Conservation (phyloP, 2,888 invertebrate species). For the Drosophila flavopinicola region DNA sequence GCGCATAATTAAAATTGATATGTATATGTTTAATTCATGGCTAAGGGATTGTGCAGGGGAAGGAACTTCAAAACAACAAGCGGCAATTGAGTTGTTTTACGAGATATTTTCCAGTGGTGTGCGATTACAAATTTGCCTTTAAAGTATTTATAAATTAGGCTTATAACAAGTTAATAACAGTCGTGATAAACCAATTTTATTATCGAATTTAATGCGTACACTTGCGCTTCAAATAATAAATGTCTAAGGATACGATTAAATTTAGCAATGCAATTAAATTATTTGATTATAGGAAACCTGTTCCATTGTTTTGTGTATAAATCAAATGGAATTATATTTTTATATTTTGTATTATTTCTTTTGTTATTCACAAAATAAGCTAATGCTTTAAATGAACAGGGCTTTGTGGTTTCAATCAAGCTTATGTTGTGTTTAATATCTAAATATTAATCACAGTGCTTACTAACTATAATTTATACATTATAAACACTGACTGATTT, state of each 20-base stretch:
- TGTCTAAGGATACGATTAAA: conserved; percentile 2
- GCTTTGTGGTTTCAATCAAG: too few species aligned
- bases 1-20: conserved; percentile 76
- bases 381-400: background rate
- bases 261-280: background rate
- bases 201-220: conserved; percentile 7
- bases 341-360: background rate
- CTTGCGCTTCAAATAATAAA: conserved; percentile 14
- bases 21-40: conserved; percentile 56
- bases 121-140: conserved; percentile 3
- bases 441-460: too few species aligned
- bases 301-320: background rate
- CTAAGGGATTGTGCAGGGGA: background rate
- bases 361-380: background rate
- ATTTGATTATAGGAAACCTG: conserved; percentile 1
- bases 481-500: too few species aligned
- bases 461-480: too few species aligned
- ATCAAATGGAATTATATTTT: background rate
- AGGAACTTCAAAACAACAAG: conserved; percentile 28
- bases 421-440: too few species aligned
- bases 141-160: conserved; percentile 33
- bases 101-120: conserved; percentile 7
- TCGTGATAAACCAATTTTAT: conserved; percentile 23
- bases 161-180: conserved; percentile 47
- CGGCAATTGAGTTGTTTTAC: conserved; percentile 70